Base-by-base conservation (phyloP, 2,797 vertebrate species). In the Nannoperca australis region DNA sequence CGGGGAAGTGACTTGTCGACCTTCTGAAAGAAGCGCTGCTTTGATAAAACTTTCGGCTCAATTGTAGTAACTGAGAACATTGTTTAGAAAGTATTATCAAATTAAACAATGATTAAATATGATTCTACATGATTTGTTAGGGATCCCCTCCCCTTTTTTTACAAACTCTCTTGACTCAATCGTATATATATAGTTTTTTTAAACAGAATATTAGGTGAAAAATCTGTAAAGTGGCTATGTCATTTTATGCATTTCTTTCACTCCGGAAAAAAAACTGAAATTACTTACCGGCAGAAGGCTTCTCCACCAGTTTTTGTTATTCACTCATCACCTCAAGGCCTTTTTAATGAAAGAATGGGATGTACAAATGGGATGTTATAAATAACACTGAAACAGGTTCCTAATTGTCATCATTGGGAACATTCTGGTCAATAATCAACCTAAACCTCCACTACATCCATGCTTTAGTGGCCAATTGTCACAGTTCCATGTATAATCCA, bases 1-100 rank as follows among this genome's bases (percentile, higher is more conserved):
- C 59, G 45, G 27, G 36, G 12, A 79, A 55, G 53, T 17, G 61
- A 83, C 67, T 59, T 20, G 27, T 47, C 44, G 36, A 66, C 42
- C 53, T 42, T 22, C 61, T 55, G 34, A 63, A 40, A 81, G 22
- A 44, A 72, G 54, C 54, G 22, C 5, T 18, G 36, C n/a, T 55
- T 42, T 75, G 50, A 62, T 72, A 7, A 66, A 72, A 45, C 24
- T 3, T 38, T 64, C n/a, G 18, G 17, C 11, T 42, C 15, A 10
- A 15, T 14, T 32, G 38, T 32, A 68, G 54, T 55, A 45, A 56
- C 17, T 34, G 34, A 64, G 30, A 45, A 7, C 18, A 65, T 13
- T 12, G 7, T 58, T 45, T 17, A 62, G 42, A 24, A 30, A 32
- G 11, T 20, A 22, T 9, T 32, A 12, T 49, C 22, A 3, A 73